phyloP scores from a whole-genome alignment of 1,140 invertebrate genomes.

The Vanessa atalanta region DNA sequence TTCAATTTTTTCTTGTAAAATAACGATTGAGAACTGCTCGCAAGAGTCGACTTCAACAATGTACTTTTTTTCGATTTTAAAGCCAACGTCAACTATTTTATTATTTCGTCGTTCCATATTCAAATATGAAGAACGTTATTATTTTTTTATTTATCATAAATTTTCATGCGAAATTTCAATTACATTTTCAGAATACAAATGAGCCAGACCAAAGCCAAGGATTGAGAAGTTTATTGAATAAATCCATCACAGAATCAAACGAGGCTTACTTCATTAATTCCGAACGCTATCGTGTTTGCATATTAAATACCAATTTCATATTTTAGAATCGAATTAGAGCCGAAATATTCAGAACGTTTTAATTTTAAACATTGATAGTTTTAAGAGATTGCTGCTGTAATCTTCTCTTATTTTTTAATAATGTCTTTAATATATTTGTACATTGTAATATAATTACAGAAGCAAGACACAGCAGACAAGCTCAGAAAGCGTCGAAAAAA shows the following conservation, averaged over 20 bases:
- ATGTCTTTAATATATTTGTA: too few species aligned
- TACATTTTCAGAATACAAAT: not conserved
- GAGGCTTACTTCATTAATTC: conserved; percentile 13
- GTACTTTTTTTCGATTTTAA: too few species aligned
- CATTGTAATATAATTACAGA: too few species aligned
- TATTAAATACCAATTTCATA: conserved; percentile 17
- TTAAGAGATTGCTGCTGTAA: too few species aligned
- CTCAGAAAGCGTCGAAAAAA: too few species aligned
- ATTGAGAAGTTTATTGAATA: conserved; percentile 16
- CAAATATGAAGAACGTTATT: not conserved
- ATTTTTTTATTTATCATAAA: not conserved
- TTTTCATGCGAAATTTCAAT: not conserved
- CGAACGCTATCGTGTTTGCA: conserved; percentile 10
- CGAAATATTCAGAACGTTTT: not conserved
- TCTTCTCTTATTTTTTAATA: too few species aligned
- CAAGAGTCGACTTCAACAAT: too few species aligned
- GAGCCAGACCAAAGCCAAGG: not conserved
- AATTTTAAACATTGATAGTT: not conserved
- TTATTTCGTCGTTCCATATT: too few species aligned
- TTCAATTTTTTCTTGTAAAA: too few species aligned
- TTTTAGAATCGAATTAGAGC: not conserved
- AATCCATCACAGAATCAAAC: conserved; percentile 14
- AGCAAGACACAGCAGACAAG: too few species aligned
- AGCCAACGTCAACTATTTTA: too few species aligned
- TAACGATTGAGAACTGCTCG: too few species aligned